Conservation (phyloP, 2,113 vertebrate genomes). For the Lasiurus borealis region DNA sequence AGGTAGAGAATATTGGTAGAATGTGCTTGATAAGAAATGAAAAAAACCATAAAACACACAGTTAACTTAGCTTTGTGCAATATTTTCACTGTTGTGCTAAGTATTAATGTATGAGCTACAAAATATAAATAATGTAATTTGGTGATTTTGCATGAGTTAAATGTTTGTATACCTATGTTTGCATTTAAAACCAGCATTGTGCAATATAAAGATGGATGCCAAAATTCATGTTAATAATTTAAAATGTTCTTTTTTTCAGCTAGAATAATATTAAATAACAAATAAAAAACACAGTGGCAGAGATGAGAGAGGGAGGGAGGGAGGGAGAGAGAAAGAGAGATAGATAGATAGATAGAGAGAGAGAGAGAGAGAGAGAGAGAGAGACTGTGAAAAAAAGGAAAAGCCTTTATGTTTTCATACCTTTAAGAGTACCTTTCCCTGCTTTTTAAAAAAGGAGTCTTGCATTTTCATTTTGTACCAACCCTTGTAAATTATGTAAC, state of each 20-base stretch:
- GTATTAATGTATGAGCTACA: neutral
- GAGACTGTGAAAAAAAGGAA: neutral
- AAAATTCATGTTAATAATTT: slow-evolving; percentile 35
- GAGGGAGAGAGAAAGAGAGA: neutral
- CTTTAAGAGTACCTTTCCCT: neutral
- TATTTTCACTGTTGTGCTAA: slow-evolving; percentile 1
- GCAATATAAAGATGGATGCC: neutral
- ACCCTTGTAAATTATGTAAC: neutral
- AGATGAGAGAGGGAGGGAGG: neutral
- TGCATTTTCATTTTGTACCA: neutral
- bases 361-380: neutral
- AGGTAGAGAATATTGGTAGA: neutral
- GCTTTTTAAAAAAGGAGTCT: neutral
- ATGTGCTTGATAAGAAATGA: neutral
- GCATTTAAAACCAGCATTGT: neutral
- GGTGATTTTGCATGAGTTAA: slow-evolving; percentile 7
- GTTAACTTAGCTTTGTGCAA: neutral
- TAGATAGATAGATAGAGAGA: neutral
- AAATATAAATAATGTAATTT: neutral
- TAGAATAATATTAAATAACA: neutral
- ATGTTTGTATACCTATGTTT: slow-evolving; percentile 25
- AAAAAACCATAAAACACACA: neutral
- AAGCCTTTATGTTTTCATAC: neutral
- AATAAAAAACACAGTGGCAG: neutral
- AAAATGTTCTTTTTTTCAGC: slow-evolving; percentile 9